Evolutionary conservation across 1,140 invertebrate genomes (phyloP), one percentile per base, ranked within the genome.

Genomic region (Drosophila jambulina): DNA sequence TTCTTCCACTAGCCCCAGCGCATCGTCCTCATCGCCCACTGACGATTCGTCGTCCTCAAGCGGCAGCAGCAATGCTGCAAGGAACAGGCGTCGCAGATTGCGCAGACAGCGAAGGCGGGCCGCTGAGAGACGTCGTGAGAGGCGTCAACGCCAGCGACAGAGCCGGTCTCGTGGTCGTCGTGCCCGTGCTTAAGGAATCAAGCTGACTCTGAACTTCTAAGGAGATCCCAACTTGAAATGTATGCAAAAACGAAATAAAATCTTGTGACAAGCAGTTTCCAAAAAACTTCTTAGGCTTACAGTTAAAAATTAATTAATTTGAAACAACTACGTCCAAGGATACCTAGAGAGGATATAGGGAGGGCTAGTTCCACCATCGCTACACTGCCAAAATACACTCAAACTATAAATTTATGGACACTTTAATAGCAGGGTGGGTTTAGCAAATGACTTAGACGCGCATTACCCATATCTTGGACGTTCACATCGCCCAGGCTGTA

Each of bases 371-470:
- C 42, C 12, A 23, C 12, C 36, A 15, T 6, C 2, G 15, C 36
- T 38, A 38, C n/a, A 21, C 42, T 17, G 2, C 45, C 7, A 2
- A 17, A 23, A 23, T 3, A 23, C 10, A 6, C 7, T 21, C 1
- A 25, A 27, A 2, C 10, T 9, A 4, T n/a, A 9, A 49, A 51
- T 19, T 45, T 19, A 3, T 0, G 3, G n/a, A 29, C 48, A 38
- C 21, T 67, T 74, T 51, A 85, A 62, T 85, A 85, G 53, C 78
- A 80, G 6, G 38, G 32, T 42, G 82, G 82, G 53, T 85, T 85
- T 7, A 85, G 82, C 61, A 85, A 53, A 4, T 60, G 27, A 34
- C 63, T 81, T 0, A 85, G 43, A 19, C 58, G 9, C 15, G 69
- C 46, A 36, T 85, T 85, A 2, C n/a, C 45, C 21, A 85, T 57